These are phyloP conservation scores for Diceros bicornis DNA, from an alignment of 2,797 vertebrate genomes.

Conservation along the genomic window DNA sequence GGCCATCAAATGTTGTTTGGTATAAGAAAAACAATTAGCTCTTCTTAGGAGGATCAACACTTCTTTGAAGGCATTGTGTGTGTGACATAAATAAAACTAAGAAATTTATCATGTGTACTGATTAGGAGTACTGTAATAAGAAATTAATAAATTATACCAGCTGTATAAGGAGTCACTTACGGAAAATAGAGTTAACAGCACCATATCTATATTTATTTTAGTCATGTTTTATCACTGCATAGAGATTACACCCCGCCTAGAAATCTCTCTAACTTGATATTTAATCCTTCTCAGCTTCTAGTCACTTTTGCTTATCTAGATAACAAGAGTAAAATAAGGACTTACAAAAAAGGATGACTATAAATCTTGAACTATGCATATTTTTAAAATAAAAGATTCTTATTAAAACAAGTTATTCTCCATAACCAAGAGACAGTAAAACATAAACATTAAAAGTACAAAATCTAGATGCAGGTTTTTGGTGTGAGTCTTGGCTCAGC, in stretches of 20 bases:
- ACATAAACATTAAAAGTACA: background rate
- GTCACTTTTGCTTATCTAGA: background rate
- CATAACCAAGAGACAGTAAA: background rate
- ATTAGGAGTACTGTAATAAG: background rate
- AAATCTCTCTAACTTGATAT: background rate
- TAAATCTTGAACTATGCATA: background rate
- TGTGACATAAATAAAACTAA: background rate
- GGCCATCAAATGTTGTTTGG: background rate
- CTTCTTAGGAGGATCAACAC: background rate
- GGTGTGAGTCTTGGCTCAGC: background rate
- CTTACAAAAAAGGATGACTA: background rate
- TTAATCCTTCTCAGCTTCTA: background rate
- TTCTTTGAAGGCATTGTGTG: background rate
- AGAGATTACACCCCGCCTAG: background rate
- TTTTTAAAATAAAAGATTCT: background rate
- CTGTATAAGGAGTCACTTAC: background rate
- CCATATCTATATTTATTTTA: background rate
- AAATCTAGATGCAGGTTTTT: background rate
- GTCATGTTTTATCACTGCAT: background rate
- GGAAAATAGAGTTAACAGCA: background rate
- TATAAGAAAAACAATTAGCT: background rate
- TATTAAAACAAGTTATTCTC: slow-evolving; percentile 18
- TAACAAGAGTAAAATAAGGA: background rate
- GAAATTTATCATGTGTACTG: background rate
- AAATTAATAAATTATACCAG: background rate